Base-by-base conservation (phyloP, 2,797 vertebrate species). In the Acipenser ruthenus region DNA sequence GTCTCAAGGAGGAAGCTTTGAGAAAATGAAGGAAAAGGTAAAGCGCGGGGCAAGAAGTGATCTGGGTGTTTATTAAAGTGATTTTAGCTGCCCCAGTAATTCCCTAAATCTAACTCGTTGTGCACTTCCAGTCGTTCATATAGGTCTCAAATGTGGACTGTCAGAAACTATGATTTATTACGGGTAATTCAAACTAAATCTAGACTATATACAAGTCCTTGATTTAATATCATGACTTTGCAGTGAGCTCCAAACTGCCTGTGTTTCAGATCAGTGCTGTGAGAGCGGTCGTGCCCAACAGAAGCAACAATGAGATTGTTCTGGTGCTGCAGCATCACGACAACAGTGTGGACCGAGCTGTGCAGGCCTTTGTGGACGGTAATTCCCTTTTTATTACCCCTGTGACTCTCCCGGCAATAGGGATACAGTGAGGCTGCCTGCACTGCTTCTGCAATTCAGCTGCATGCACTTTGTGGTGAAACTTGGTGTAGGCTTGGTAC, bases 21-120 rank as follows among this genome's bases (percentile, higher is more conserved):
- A 97, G 74, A 94, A 91, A 80, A 97, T 98, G 94, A 97, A 97
- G 79, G 95, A 98, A 73, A 98, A 97, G 93, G 95, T 96, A 85
- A 87, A 79, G 62, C 7, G 10, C 8, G 1, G 51, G 51, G 51
- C 8, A 9, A 6, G 51, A 3, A 7, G 8, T 12, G 6, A 12
- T 53, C 8, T 53, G 51, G 8, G 6, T 9, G 4, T 53, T 12
- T 12, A 53, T 1, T 53, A 8, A 53, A 53, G 11, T 2, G 11
- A 2, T 53, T 53, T 53, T 0, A 53, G 51, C 51, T 53, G 12
- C 3, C 8, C 8, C 51, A 53, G 2, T 53, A 2, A 53, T 53
- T 53, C 4, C 51, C 51, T 53, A 53, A 53, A 3, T 53, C 51
- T 53, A 1, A 53, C 51, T 5, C 12, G 9, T n/a, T 23, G 23